These are phyloP conservation scores for Ichneumoninae sp. DNA, from an alignment of 2,888 invertebrate genomes.

Conservation along the genomic window DNA sequence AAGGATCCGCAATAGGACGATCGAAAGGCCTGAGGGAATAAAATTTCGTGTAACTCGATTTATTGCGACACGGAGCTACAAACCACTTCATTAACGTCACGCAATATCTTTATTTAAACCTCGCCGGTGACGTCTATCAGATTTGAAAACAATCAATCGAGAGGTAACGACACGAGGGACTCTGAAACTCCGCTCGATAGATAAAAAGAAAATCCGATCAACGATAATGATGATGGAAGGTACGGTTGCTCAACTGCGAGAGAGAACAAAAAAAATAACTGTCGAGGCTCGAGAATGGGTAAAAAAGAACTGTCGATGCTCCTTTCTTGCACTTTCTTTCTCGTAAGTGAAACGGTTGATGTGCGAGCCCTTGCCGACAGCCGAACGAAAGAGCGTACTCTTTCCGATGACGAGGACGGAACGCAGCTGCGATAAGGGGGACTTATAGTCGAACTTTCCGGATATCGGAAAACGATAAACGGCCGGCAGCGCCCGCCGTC, in stretches of 20 bases:
- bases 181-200: background rate
- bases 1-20: too few species aligned
- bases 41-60: background rate
- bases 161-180: background rate
- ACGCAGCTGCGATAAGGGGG: conserved; percentile 65
- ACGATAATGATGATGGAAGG: background rate
- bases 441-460: conserved; percentile 67
- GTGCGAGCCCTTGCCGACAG: conserved; percentile 22
- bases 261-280: background rate
- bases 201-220: background rate
- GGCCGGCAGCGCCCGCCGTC: conserved; percentile 55
- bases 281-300: conserved; percentile 3
- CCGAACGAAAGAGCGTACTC: conserved; percentile 25
- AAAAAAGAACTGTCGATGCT: conserved; percentile 15
- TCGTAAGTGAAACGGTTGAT: conserved; percentile 1
- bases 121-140: background rate
- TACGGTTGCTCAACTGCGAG: background rate
- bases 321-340: conserved; percentile 8
- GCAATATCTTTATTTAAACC: background rate
- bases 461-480: conserved; percentile 68
- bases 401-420: conserved; percentile 40
- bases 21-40: background rate
- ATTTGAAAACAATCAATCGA: background rate
- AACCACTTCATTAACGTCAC: background rate
- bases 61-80: background rate